Percentiles rank a stretch among this genome's conserved stretches.
phyloP scores from a whole-genome alignment of 64 coral and sea anemone genomes.

The Platygyra sinensis region DNA sequence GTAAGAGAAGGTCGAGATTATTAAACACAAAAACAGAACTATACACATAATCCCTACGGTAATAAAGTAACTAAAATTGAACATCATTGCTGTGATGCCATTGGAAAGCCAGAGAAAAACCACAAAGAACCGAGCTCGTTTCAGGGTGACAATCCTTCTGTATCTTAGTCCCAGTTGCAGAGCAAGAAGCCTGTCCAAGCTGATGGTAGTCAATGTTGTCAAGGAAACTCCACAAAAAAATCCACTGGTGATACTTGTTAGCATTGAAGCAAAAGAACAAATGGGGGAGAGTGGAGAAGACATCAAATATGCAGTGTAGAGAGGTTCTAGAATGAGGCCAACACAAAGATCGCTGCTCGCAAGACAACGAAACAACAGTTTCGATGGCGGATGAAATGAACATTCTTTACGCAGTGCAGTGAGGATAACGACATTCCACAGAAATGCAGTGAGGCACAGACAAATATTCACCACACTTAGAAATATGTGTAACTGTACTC shows the following conservation, averaged over 20 bases:
- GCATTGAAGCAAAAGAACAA: not conserved
- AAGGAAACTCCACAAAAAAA: constrained; percentile 7
- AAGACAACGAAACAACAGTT: constrained; percentile 7
- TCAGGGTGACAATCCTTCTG: not conserved
- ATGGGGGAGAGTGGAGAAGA: not conserved
- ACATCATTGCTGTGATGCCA: not conserved
- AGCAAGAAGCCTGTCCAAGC: not conserved
- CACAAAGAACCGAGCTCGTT: not conserved
- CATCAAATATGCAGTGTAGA: not conserved
- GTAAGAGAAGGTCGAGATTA: no score
- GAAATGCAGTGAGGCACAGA: not conserved
- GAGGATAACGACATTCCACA: constrained; percentile 5
- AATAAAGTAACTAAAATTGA: not conserved
- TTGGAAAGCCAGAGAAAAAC: not conserved
- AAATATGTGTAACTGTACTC: not conserved
- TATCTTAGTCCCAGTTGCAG: not conserved
- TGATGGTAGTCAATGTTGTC: not conserved
- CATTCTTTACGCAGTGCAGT: not conserved
- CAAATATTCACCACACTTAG: not conserved
- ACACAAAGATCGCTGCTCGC: constrained; percentile 1
- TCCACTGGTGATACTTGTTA: not conserved
- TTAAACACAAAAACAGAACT: no score
- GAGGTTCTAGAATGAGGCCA: not conserved
- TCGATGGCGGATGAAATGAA: not conserved
- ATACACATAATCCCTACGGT: not conserved